These are phyloP conservation scores for Burhinus bistriatus DNA, from an alignment of 2,113 vertebrate genomes.

Conservation along the genomic window DNA sequence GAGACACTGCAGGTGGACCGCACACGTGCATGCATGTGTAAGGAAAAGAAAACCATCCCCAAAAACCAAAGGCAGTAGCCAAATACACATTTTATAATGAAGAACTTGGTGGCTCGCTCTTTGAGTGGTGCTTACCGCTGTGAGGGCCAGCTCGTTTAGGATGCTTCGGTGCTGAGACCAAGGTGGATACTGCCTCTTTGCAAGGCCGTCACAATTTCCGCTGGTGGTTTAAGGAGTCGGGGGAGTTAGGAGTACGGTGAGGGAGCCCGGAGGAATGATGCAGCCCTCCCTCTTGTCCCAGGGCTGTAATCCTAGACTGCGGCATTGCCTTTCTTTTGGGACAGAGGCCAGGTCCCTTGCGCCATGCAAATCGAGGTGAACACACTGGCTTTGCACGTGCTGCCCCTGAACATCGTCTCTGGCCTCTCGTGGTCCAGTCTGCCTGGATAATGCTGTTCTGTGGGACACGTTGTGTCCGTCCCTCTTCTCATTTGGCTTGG, in stretches of 20 bases:
- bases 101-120: not conserved
- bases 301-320: not conserved
- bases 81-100: not conserved
- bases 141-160: not conserved
- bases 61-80: not conserved
- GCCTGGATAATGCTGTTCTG: not conserved
- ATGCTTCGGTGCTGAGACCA: not conserved
- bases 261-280: not conserved
- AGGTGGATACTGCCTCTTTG: not conserved
- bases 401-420: accelerated
- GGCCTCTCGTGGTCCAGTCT: not conserved
- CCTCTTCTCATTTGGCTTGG: not conserved
- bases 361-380: not conserved
- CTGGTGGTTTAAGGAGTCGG: not conserved
- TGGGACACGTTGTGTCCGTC: accelerated
- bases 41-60: not conserved
- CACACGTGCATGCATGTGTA: not conserved
- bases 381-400: not conserved
- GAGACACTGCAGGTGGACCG: not conserved
- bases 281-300: not conserved
- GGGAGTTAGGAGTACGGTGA: not conserved
- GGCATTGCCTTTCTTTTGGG: not conserved
- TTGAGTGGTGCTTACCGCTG: not conserved
- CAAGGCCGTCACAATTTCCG: accelerated
- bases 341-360: not conserved